Conservation (phyloP, 1,140 invertebrate genomes). For the Chironomus striatipennis region DNA sequence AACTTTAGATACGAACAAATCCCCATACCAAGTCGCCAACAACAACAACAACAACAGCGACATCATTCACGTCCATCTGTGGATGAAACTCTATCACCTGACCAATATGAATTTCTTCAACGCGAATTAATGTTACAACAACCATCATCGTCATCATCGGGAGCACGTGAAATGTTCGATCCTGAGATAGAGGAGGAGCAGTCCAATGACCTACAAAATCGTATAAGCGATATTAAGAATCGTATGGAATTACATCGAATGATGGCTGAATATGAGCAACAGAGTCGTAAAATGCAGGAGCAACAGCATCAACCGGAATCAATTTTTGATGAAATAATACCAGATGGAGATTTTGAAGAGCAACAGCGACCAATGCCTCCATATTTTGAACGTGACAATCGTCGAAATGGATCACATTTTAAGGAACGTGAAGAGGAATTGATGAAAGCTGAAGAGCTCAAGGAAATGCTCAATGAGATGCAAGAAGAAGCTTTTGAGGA, state of each 20-base stretch:
- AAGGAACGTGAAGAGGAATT: conserved; percentile 11
- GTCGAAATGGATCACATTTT: background rate
- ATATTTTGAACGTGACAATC: background rate
- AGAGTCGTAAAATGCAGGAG: background rate
- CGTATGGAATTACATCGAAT: conserved; percentile 26
- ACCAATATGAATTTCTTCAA: conserved; percentile 30
- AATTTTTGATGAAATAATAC: background rate
- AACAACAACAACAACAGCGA: conserved; percentile 28
- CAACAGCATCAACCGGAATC: background rate
- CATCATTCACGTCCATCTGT: conserved; percentile 31
- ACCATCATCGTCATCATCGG: conserved; percentile 20
- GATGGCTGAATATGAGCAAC: conserved; percentile 25
- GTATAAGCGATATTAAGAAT: conserved; percentile 26
- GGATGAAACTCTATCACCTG: conserved; percentile 31
- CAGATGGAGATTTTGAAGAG: background rate
- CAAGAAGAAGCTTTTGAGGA: background rate
- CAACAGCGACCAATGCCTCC: background rate
- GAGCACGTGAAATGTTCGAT: conserved; percentile 24
- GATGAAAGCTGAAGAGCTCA: background rate
- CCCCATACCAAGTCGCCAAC: conserved; percentile 25
- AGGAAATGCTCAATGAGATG: background rate
- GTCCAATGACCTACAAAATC: conserved; percentile 19
- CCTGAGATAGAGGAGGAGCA: background rate
- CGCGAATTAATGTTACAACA: conserved; percentile 24
- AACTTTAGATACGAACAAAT: conserved; percentile 28